A percentile compares a stretch with the other conserved stretches of the same genome.
Evolutionary conservation across 2,113 vertebrate species (phyloP).

Genomic region (Scalopus aquaticus): DNA sequence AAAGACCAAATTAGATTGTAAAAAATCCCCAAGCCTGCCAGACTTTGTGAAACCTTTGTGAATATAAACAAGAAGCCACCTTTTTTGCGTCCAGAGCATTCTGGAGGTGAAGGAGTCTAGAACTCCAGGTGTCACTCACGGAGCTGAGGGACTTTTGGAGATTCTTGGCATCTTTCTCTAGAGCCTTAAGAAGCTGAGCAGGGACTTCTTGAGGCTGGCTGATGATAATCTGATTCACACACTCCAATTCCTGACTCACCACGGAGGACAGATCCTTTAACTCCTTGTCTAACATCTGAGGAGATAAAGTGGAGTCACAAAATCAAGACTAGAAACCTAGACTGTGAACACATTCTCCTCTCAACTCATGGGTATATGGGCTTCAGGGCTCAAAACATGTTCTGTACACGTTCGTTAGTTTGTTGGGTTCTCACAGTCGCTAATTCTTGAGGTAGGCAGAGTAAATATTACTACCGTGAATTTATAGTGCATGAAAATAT

Average conservation of each 20-base stretch:
- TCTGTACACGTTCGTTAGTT: background rate
- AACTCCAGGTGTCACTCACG: constrained; percentile 84
- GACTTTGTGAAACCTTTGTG: background rate
- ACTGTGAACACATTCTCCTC: background rate
- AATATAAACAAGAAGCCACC: constrained; percentile 81
- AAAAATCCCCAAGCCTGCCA: background rate
- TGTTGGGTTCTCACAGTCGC: background rate
- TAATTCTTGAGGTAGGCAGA: background rate
- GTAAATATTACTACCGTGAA: background rate
- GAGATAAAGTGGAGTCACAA: constrained; percentile 45
- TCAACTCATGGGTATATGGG: background rate
- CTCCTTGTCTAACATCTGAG: constrained; percentile 91
- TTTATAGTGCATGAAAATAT: constrained; percentile 33
- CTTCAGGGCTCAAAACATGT: background rate
- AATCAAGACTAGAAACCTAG: background rate
- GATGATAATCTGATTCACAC: constrained; percentile 85
- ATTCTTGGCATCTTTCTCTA: constrained; percentile 95
- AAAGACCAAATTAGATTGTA: constrained; percentile 40
- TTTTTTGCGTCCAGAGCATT: constrained; percentile 85
- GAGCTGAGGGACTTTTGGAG: constrained; percentile 91
- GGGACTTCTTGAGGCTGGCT: constrained; percentile 90
- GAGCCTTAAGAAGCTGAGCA: constrained; percentile 90
- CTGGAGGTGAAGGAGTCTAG: constrained; percentile 86
- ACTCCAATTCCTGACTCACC: constrained; percentile 88
- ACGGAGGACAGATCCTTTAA: constrained; percentile 89